Conservation (phyloP, 2,797 vertebrate species). For the Danio jaintianensis region DNA sequence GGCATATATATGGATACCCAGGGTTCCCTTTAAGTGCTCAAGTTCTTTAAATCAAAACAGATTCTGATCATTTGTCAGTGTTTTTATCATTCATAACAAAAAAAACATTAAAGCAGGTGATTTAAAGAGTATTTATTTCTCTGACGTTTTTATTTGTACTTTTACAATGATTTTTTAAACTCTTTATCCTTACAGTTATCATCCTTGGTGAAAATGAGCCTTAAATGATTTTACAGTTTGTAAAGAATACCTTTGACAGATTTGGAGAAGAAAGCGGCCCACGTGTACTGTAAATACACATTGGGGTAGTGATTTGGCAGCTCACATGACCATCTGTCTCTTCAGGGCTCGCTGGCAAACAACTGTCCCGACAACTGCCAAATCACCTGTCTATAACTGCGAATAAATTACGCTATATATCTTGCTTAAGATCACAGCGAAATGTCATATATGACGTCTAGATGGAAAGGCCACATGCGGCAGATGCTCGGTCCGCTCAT, state of each 20-base stretch:
- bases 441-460: slow-evolving; percentile 19
- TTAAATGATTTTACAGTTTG: slow-evolving; percentile 14
- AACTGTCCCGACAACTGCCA: slow-evolving; percentile 24
- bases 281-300: slow-evolving; percentile 8
- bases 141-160: neutral
- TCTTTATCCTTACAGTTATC: neutral
- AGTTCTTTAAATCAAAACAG: too few relatives aligned
- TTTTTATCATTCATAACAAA: too few relatives aligned
- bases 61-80: too few relatives aligned
- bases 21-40: too few relatives aligned
- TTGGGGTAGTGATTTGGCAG: slow-evolving; percentile 21
- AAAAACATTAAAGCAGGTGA: too few relatives aligned
- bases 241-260: slow-evolving; percentile 22
- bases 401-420: slow-evolving; percentile 22
- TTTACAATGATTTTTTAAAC: neutral
- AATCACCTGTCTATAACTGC: slow-evolving; percentile 28
- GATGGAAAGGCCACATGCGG: slow-evolving; percentile 12
- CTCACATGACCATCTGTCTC: slow-evolving; percentile 48
- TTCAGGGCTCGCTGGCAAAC: slow-evolving; percentile 31
- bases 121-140: too few relatives aligned
- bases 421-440: slow-evolving; percentile 34
- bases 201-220: too few relatives aligned
- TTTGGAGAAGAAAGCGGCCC: neutral
- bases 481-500: neutral
- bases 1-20: too few relatives aligned